phyloP scores from a whole-genome alignment of 23 tunicate species.

The Trididemnum nubilum region DNA sequence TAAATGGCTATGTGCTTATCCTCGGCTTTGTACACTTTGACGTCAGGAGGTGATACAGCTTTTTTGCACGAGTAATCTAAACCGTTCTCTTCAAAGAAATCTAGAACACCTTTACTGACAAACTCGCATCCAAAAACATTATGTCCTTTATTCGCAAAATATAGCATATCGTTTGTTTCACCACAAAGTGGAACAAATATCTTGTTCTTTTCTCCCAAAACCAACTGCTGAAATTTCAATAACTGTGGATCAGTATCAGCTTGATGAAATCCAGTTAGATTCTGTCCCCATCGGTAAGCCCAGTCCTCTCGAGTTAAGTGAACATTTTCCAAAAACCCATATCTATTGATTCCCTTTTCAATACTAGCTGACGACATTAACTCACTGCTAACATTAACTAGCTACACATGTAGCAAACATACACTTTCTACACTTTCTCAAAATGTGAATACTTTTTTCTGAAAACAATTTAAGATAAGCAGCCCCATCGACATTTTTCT shows the following conservation, averaged over 20 bases:
- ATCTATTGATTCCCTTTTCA: no score
- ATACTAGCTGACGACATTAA: no score
- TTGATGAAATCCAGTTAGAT: background rate
- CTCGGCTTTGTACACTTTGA: conserved; percentile 31
- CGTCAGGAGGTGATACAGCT: background rate
- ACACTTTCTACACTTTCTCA: no score
- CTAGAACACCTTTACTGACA: conserved; percentile 25
- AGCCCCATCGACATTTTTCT: no score
- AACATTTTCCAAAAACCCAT: no score
- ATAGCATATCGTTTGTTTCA: conserved; percentile 58
- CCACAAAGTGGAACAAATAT: conserved; percentile 77
- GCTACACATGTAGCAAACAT: no score
- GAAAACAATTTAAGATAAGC: no score
- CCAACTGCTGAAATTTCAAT: background rate
- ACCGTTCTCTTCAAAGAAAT: conserved; percentile 20
- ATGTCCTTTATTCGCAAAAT: conserved; percentile 56
- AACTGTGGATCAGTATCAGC: background rate
- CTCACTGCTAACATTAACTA: no score
- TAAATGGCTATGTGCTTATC: conserved; percentile 41
- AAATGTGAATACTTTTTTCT: no score
- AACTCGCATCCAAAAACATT: conserved; percentile 74
- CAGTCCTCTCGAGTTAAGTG: no score
- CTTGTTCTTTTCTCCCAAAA: background rate
- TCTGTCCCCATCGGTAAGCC: background rate
- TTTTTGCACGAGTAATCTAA: background rate